These are phyloP conservation scores for Plebejus argus DNA, from an alignment of 2,888 invertebrate genomes.

Conservation along the genomic window DNA sequence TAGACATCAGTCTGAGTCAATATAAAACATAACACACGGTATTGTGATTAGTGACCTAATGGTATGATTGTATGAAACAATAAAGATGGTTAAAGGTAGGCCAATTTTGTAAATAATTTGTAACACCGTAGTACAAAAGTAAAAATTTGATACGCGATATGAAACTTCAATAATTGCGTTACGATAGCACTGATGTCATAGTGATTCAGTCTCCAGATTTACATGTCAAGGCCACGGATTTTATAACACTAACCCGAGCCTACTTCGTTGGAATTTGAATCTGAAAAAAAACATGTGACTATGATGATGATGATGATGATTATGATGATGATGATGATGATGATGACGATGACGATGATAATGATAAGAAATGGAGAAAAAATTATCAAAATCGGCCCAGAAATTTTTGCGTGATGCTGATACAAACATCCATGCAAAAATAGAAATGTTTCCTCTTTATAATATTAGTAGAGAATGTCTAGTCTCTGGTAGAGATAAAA, in stretches of 20 bases:
- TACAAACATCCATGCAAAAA: too few species aligned
- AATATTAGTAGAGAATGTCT: neutral
- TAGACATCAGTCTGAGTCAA: neutral
- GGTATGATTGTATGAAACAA: neutral
- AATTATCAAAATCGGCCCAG: too few species aligned
- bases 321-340: too few species aligned
- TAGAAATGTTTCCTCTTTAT: too few species aligned
- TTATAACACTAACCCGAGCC: neutral
- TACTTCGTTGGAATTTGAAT: neutral
- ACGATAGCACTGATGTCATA: neutral
- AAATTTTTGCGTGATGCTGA: too few species aligned
- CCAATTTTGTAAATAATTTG: slow-evolving; percentile 10
- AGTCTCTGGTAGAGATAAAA: slow-evolving; percentile 7
- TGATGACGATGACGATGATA: too few species aligned
- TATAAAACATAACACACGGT: neutral
- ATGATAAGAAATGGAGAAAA: too few species aligned
- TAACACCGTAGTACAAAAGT: neutral
- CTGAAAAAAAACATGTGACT: neutral
- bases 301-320: too few species aligned
- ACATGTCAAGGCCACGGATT: neutral
- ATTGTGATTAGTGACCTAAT: neutral
- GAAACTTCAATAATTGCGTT: neutral
- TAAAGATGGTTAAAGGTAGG: neutral
- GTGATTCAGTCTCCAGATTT: neutral
- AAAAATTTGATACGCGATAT: slow-evolving; percentile 4